Evolutionary conservation across 2,113 vertebrate genomes (phyloP).

Genomic region (Catagonus wagneri): DNA sequence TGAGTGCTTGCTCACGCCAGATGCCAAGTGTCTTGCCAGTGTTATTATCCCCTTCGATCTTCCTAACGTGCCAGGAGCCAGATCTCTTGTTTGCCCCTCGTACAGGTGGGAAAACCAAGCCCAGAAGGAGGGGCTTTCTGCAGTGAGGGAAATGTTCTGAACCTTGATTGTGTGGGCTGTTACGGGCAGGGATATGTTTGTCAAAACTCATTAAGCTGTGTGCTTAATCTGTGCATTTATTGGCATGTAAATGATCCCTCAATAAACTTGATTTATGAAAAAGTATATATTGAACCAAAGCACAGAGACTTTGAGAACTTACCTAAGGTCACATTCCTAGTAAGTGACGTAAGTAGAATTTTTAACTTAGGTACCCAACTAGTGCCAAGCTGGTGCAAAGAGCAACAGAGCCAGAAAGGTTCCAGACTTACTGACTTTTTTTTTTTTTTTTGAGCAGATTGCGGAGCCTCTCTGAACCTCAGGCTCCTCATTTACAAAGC

Average conservation of each 20-base stretch:
- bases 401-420: background rate
- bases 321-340: background rate
- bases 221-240: background rate
- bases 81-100: background rate
- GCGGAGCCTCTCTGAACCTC: background rate
- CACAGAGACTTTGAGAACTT: background rate
- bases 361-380: background rate
- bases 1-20: background rate
- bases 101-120: background rate
- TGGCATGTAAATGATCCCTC: background rate
- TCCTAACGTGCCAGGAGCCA: background rate
- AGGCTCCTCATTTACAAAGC: background rate
- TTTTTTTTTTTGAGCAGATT: background rate
- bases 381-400: background rate
- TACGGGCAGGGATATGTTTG: rapidly evolving
- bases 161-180: background rate
- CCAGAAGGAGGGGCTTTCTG: background rate
- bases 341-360: background rate
- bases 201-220: background rate
- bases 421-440: background rate
- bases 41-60: too few relatives aligned
- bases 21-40: background rate
- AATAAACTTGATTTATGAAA: background rate
- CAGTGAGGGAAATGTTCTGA: background rate
- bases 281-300: background rate